Conservation (phyloP, 2,113 vertebrate species). For the Cyanoramphus novaezelandiae region DNA sequence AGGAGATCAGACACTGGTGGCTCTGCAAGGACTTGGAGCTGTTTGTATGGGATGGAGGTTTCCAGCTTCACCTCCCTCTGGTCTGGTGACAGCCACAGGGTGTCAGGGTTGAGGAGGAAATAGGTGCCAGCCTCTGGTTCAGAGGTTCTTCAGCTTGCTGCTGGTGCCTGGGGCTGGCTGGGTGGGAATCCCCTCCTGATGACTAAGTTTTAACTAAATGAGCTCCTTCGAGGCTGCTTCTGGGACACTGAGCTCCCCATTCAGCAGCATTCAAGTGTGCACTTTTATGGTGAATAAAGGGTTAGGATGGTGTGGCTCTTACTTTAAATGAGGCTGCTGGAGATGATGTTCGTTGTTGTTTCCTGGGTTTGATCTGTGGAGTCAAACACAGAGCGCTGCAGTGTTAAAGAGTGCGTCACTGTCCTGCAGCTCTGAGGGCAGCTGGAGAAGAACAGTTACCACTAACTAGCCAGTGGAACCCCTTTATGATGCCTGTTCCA, state of each 20-base stretch:
- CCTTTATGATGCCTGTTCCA: neutral
- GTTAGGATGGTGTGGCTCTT: neutral
- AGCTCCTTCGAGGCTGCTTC: neutral
- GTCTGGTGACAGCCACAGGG: neutral
- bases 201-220: neutral
- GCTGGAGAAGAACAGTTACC: neutral
- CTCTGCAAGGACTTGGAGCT: neutral
- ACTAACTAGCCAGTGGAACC: neutral
- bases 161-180: neutral
- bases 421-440: neutral
- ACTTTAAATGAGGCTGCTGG: neutral
- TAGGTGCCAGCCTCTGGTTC: neutral
- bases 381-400: fast-evolving
- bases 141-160: neutral
- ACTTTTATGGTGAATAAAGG: neutral
- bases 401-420: neutral
- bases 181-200: neutral
- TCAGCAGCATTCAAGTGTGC: neutral
- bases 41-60: neutral
- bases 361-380: neutral
- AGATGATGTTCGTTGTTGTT: neutral
- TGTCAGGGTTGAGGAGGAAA: neutral
- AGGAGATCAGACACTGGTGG: neutral
- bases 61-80: neutral
- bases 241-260: neutral